phyloP scores from a whole-genome alignment of 92 coral and sea anemone genomes.

The Montipora capitata region DNA sequence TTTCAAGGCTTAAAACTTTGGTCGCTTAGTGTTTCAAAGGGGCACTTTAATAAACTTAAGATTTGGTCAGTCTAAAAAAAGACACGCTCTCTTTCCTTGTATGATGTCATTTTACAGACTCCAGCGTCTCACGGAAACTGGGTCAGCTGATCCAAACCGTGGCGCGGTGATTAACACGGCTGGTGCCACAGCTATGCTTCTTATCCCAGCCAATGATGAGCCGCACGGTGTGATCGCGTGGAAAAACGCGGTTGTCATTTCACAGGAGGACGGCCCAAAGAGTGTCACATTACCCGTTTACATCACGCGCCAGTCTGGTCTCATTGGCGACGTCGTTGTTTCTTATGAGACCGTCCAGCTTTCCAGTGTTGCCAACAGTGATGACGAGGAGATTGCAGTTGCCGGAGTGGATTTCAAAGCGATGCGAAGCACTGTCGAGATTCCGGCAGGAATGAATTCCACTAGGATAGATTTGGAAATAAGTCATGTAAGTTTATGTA shows the following conservation, averaged over 20 bases:
- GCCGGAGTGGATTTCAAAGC: conserved; percentile 88
- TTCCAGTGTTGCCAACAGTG: conserved; percentile 49
- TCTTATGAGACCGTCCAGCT: conserved; percentile 84
- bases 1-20: no score
- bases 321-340: conserved; percentile 85
- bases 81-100: neutral
- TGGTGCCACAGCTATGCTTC: conserved; percentile 80
- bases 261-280: conserved; percentile 82
- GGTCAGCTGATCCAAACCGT: conserved; percentile 82
- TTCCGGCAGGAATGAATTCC: conserved; percentile 79
- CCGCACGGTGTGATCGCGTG: conserved; percentile 95
- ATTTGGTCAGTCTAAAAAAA: no score
- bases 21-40: no score
- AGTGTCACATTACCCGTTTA: conserved; percentile 78
- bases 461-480: conserved; percentile 81
- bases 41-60: no score
- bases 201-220: conserved; percentile 95
- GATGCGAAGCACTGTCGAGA: conserved; percentile 66
- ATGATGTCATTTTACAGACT: conserved; percentile 64
- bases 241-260: conserved; percentile 75
- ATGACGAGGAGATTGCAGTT: conserved; percentile 81
- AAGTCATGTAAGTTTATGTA: conserved; percentile 81
- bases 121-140: conserved; percentile 80
- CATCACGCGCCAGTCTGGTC: conserved; percentile 79
- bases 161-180: conserved; percentile 94